phyloP scores from a whole-genome alignment of 2,888 invertebrate species.

The Sarcophaga rosellei region DNA sequence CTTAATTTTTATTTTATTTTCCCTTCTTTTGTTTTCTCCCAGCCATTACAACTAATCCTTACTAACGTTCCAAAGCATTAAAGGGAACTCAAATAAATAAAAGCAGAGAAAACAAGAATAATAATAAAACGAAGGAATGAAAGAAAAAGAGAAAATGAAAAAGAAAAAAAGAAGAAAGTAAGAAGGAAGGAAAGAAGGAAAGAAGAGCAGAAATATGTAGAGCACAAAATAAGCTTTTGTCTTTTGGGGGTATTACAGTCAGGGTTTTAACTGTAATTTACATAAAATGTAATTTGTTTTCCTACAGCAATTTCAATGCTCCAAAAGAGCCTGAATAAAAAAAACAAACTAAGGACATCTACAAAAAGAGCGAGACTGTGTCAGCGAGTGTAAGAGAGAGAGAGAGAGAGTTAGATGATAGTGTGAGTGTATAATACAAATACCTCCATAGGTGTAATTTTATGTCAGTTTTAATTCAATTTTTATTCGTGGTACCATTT shows the following conservation, averaged over 20 bases:
- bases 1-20: conserved; percentile 17
- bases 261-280: conserved; percentile 59
- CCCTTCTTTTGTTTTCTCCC: neutral
- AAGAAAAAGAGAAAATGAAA: too few species aligned
- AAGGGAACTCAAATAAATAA: neutral
- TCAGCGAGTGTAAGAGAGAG: neutral
- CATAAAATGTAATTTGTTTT: conserved; percentile 64
- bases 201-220: conserved; percentile 22
- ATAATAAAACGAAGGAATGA: neutral
- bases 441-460: conserved; percentile 30
- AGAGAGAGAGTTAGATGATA: neutral
- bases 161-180: neutral
- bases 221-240: conserved; percentile 59
- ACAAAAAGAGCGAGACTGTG: neutral
- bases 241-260: conserved; percentile 52
- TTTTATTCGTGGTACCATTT: conserved; percentile 1
- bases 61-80: conserved; percentile 19
- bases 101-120: neutral
- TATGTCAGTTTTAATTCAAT: conserved; percentile 28
- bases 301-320: conserved; percentile 27
- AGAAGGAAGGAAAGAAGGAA: neutral
- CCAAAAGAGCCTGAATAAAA: too few species aligned
- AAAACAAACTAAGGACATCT: too few species aligned
- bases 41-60: conserved; percentile 31
- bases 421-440: too few species aligned